A percentile compares a stretch with the other conserved stretches of the same genome.
These are phyloP conservation scores for Coptodon rendalli DNA, from an alignment of 2,113 vertebrate species.

Conservation along the genomic window DNA sequence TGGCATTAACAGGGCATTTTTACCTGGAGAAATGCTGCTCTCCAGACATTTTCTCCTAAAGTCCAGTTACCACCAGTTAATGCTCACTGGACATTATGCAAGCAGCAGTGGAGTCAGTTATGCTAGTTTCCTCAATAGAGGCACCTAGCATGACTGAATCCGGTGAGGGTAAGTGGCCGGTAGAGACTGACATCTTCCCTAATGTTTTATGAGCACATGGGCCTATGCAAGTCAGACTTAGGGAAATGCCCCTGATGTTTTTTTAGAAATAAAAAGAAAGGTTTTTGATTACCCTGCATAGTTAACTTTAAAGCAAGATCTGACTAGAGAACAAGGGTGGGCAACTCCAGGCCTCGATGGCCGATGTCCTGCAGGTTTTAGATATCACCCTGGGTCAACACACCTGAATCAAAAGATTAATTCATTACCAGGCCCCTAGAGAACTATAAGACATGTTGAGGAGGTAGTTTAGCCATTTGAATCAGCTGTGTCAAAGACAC, in stretches of 20 bases:
- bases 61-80: background rate
- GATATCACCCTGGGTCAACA: background rate
- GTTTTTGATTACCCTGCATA: background rate
- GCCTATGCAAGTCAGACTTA: background rate
- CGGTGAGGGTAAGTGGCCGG: background rate
- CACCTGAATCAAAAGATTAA: background rate
- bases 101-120: background rate
- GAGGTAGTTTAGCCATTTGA: background rate
- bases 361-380: background rate
- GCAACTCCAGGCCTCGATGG: background rate
- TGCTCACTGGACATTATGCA: background rate
- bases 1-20: background rate
- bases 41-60: background rate
- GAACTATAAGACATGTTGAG: background rate
- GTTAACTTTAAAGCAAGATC: background rate
- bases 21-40: background rate
- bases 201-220: background rate
- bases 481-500: too few relatives aligned
- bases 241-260: background rate
- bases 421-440: background rate
- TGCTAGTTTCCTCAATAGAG: background rate
- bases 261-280: background rate
- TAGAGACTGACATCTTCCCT: background rate
- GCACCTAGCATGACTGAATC: background rate
- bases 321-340: background rate